Percentiles rank a stretch among this genome's conserved stretches.
These are phyloP conservation scores for Brachylomia viminalis DNA, from an alignment of 2,888 invertebrate species.

Conservation along the genomic window DNA sequence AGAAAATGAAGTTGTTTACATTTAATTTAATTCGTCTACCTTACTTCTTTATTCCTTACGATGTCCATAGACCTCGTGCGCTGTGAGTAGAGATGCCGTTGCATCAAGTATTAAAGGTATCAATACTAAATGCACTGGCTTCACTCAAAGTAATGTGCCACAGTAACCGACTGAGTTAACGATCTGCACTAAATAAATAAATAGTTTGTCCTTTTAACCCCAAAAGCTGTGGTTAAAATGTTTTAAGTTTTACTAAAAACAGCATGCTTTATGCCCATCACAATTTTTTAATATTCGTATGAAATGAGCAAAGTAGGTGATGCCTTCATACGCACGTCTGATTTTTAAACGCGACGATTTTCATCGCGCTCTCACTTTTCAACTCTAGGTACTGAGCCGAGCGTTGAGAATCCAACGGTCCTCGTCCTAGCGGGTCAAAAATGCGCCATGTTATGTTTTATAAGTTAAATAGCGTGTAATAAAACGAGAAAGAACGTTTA, in stretches of 20 bases:
- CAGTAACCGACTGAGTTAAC: constrained; percentile 43
- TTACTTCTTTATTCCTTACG: constrained; percentile 26
- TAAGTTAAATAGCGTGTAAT: neutral
- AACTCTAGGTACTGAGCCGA: neutral
- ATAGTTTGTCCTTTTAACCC: neutral
- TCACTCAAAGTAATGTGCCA: constrained; percentile 36
- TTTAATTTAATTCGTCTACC: neutral
- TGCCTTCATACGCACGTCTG: neutral
- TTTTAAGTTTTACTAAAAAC: neutral
- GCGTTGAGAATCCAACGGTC: neutral
- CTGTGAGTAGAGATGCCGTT: constrained; percentile 13
- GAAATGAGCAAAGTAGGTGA: neutral
- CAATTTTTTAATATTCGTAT: neutral
- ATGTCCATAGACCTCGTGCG: constrained; percentile 7
- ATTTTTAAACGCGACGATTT: neutral
- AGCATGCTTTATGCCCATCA: neutral
- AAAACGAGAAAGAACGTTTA: neutral
- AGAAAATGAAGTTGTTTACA: neutral
- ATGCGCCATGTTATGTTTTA: neutral
- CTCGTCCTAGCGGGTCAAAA: neutral
- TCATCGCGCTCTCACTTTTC: neutral
- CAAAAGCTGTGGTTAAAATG: neutral
- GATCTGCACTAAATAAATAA: constrained; percentile 36
- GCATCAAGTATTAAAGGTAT: constrained; percentile 47
- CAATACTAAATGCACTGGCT: constrained; percentile 40